Percentiles rank a stretch among this genome's conserved stretches.
Evolutionary conservation across 2,888 invertebrate species (phyloP).

Genomic region (Agriotes lineatus): DNA sequence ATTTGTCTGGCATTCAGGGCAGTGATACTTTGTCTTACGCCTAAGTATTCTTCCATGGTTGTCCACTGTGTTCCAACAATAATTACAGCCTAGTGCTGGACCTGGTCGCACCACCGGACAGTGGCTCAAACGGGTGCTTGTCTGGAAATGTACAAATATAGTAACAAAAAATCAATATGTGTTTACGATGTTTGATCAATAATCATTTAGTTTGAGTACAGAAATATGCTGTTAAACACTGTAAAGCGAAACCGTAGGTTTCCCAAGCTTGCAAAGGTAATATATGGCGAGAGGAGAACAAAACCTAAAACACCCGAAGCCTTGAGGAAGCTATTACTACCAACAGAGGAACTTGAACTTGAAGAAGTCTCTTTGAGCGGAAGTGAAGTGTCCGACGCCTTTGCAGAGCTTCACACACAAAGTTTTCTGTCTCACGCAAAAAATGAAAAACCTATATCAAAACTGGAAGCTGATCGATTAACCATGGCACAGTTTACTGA

Average conservation of each 20-base stretch:
- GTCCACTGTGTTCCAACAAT: constrained; percentile 92
- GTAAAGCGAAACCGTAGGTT: neutral
- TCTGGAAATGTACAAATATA: constrained; percentile 60
- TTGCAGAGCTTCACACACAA: constrained; percentile 53
- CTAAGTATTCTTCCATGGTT: constrained; percentile 84
- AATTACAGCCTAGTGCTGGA: constrained; percentile 89
- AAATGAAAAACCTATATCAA: constrained; percentile 48
- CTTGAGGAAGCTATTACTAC: constrained; percentile 49
- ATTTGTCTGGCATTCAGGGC: constrained; percentile 90
- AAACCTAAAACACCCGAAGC: constrained; percentile 43
- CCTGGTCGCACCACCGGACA: constrained; percentile 87
- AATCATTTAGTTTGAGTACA: constrained; percentile 4
- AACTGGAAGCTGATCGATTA: constrained; percentile 55
- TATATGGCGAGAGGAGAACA: neutral
- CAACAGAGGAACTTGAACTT: constrained; percentile 44
- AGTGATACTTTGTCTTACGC: constrained; percentile 90
- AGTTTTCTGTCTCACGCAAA: constrained; percentile 49
- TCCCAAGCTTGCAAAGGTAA: constrained; percentile 22
- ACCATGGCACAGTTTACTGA: constrained; percentile 56
- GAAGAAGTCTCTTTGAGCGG: constrained; percentile 38
- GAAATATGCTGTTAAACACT: neutral
- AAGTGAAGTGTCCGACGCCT: constrained; percentile 54
- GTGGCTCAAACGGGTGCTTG: constrained; percentile 76
- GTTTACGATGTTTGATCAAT: constrained; percentile 52
- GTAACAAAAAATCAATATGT: neutral